Evolutionary conservation across 2,113 vertebrate genomes (phyloP).

Genomic region (Mesocricetus auratus): DNA sequence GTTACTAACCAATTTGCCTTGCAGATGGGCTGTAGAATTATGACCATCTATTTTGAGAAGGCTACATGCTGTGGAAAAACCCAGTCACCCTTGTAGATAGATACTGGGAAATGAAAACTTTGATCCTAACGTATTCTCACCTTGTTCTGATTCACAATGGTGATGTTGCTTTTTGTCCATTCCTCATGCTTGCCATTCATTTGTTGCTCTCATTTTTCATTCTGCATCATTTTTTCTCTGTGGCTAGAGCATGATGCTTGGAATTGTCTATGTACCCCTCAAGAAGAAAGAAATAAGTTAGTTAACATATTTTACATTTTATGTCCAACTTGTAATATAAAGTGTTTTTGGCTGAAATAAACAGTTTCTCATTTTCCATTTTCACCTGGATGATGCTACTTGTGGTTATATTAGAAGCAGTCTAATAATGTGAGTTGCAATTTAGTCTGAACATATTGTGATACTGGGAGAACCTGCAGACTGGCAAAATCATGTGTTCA

Average conservation of each 20-base stretch:
- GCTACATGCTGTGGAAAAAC: constrained; percentile 35
- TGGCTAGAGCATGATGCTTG: neutral
- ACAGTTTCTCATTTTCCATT: neutral
- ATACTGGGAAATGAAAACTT: constrained; percentile 21
- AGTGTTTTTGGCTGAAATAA: neutral
- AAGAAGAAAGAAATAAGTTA: neutral
- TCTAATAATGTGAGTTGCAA: neutral
- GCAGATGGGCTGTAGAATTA: constrained; percentile 30
- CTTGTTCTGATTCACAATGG: neutral
- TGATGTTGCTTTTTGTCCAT: neutral
- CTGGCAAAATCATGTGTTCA: neutral
- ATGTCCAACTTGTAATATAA: neutral
- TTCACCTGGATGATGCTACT: neutral
- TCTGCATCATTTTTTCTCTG: neutral
- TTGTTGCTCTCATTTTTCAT: neutral
- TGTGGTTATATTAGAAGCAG: neutral
- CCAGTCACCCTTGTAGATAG: constrained; percentile 54
- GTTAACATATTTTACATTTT: neutral
- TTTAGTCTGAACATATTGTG: neutral
- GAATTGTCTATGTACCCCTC: neutral
- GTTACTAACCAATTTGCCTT: constrained; percentile 62
- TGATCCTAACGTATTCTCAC: constrained; percentile 18
- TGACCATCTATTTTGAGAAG: constrained; percentile 24
- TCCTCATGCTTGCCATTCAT: neutral
- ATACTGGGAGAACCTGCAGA: neutral